Percentiles rank a stretch among this genome's conserved stretches.
Evolutionary conservation across 2,797 vertebrate genomes (phyloP).

Genomic region (Scarus forsteni): DNA sequence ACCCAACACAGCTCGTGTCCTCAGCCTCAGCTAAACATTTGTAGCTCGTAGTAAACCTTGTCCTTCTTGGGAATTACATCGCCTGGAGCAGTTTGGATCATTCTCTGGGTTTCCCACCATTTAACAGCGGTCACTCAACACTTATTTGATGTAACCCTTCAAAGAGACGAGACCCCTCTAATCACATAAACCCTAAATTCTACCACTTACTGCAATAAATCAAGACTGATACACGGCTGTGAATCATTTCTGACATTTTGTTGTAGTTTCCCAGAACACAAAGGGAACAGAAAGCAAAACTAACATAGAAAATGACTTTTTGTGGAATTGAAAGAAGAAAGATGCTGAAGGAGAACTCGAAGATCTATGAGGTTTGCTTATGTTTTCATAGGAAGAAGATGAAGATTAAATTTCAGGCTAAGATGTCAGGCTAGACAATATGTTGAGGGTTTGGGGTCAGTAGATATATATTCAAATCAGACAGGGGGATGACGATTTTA

Average conservation of each 20-base stretch:
- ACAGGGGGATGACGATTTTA: too few species aligned
- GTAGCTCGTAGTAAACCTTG: conserved; percentile 16
- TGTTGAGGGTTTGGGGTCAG: too few species aligned
- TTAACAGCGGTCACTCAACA: conserved; percentile 41
- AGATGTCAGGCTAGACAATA: too few species aligned
- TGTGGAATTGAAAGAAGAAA: not conserved
- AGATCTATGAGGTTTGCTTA: too few species aligned
- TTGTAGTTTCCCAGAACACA: conserved; percentile 21
- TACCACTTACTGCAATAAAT: conserved; percentile 30
- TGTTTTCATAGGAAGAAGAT: too few species aligned
- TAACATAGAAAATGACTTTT: not conserved
- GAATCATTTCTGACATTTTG: conserved; percentile 34
- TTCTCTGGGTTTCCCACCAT: conserved; percentile 45
- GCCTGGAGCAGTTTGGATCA: conserved; percentile 36
- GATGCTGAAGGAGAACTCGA: not conserved
- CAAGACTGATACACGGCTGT: not conserved
- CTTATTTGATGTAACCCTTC: conserved; percentile 63
- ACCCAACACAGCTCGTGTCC: conserved; percentile 12
- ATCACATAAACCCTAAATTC: conserved; percentile 38
- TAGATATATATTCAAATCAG: too few species aligned
- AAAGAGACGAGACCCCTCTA: conserved; percentile 63
- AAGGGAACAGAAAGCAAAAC: conserved; percentile 7
- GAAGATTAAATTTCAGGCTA: too few species aligned
- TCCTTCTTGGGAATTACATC: conserved; percentile 50
- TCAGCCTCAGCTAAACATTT: conserved; percentile 29